Conservation (phyloP, 2,888 invertebrate species). For the Tetramorium bicarinatum region DNA sequence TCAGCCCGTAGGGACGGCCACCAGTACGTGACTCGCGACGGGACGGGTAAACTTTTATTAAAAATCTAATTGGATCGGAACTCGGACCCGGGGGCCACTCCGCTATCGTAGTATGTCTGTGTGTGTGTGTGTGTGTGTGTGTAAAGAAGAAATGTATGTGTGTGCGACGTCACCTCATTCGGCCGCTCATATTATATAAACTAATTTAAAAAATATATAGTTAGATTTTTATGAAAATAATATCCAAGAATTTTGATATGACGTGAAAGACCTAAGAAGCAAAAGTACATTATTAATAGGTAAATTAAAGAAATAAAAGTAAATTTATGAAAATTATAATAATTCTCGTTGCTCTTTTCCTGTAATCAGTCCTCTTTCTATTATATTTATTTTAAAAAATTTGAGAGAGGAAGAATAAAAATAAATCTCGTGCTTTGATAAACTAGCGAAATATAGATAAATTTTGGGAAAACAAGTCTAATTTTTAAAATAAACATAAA, state of each 20-base stretch:
- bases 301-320: neutral
- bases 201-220: slow-evolving; percentile 6
- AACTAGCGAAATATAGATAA: neutral
- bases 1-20: slow-evolving; percentile 73
- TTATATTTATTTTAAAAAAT: neutral
- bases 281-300: neutral
- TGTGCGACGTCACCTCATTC: slow-evolving; percentile 15
- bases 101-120: slow-evolving; percentile 56
- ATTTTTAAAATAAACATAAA: neutral
- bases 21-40: slow-evolving; percentile 76
- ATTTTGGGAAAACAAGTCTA: neutral
- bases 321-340: too few relatives aligned
- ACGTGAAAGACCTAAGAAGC: neutral
- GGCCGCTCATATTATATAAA: neutral
- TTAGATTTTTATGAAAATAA: slow-evolving; percentile 11
- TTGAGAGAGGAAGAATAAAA: neutral
- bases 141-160: neutral
- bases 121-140: too few relatives aligned
- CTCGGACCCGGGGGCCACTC: slow-evolving; percentile 76
- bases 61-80: slow-evolving; percentile 83
- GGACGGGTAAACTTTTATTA: slow-evolving; percentile 83
- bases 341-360: too few relatives aligned
- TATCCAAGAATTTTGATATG: neutral
- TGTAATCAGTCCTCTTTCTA: too few relatives aligned
- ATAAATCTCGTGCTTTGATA: neutral